Evolutionary conservation across 1,140 invertebrate genomes (phyloP).

Genomic region (Brachystomella parvula): DNA sequence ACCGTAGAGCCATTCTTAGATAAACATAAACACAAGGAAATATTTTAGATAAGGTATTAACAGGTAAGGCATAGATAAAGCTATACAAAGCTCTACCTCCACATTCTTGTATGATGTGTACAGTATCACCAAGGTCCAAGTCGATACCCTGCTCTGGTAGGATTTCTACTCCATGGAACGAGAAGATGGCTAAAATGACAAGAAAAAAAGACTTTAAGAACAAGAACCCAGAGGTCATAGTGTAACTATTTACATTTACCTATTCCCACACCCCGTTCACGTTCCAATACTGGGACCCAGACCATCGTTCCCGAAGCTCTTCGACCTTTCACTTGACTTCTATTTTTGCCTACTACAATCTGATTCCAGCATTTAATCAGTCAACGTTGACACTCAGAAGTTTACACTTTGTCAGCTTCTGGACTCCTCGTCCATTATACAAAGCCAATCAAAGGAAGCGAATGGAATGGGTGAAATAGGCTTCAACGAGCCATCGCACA

Average conservation of each 20-base stretch:
- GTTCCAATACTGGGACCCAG: no score
- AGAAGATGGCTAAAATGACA: constrained; percentile 17
- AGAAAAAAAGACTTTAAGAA: neutral
- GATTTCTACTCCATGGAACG: constrained; percentile 21
- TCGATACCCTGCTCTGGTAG: constrained; percentile 54
- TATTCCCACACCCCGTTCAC: neutral
- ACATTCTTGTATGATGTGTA: constrained; percentile 84
- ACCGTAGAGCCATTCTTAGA: constrained; percentile 77
- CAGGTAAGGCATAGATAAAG: neutral
- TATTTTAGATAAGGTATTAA: neutral
- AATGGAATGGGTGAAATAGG: no score
- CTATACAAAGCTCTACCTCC: constrained; percentile 48
- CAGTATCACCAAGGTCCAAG: constrained; percentile 79
- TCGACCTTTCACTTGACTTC: neutral
- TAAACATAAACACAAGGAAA: constrained; percentile 28
- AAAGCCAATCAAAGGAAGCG: no score
- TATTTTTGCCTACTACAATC: neutral
- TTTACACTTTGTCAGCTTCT: neutral
- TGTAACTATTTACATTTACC: neutral
- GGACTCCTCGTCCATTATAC: neutral
- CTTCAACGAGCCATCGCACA: no score
- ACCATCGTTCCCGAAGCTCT: neutral
- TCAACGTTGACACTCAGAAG: neutral
- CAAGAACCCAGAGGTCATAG: neutral
- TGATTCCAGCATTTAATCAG: no score